phyloP scores from a whole-genome alignment of 2,888 invertebrate genomes.

The Heliconius sara region DNA sequence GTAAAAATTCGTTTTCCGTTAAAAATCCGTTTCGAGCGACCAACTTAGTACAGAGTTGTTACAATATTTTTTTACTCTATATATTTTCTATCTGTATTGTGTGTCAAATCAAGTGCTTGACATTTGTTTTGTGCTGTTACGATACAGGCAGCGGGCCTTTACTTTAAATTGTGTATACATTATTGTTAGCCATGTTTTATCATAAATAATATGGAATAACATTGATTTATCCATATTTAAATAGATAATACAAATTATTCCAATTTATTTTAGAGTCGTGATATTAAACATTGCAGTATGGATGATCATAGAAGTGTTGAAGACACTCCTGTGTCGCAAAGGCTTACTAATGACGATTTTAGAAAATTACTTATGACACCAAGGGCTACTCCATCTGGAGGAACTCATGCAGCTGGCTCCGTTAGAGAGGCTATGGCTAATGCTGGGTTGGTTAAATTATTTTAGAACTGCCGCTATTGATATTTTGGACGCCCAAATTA shows the following conservation, averaged over 20 bases:
- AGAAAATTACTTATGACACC: conserved; percentile 98
- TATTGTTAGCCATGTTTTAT: neutral
- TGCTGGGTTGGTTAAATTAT: conserved; percentile 71
- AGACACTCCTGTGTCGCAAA: conserved; percentile 88
- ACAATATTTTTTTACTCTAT: neutral
- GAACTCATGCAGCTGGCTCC: conserved; percentile 83
- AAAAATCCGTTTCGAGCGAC: no score
- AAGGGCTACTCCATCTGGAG: conserved; percentile 86
- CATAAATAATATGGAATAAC: neutral
- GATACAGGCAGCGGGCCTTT: no score
- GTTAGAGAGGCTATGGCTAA: conserved; percentile 88
- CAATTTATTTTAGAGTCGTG: neutral
- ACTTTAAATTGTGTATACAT: neutral
- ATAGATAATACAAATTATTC: neutral
- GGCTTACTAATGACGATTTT: conserved; percentile 98
- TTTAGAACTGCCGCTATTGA: neutral
- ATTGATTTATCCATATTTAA: neutral
- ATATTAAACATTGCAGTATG: conserved; percentile 59
- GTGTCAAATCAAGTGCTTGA: neutral
- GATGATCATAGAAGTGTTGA: conserved; percentile 78
- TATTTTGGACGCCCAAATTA: neutral
- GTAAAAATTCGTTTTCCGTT: no score
- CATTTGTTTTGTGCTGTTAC: neutral
- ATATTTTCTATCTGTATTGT: neutral
- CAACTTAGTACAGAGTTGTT: no score